phyloP scores from a whole-genome alignment of 2,797 vertebrate species.

The Dallia pectoralis region DNA sequence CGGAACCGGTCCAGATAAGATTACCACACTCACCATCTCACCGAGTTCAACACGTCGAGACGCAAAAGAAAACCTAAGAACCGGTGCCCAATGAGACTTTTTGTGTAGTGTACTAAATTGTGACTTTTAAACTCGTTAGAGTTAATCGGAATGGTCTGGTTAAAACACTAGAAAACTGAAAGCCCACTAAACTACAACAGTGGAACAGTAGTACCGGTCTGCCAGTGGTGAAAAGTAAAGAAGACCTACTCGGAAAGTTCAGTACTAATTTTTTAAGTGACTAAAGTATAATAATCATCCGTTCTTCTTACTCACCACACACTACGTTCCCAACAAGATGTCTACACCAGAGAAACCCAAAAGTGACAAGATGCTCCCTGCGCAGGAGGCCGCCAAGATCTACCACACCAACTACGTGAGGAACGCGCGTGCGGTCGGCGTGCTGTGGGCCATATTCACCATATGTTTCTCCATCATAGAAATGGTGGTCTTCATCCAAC shows the following conservation, averaged over 20 bases:
- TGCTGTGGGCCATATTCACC: conserved; percentile 94
- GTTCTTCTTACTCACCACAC: not conserved
- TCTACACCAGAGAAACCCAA: conserved; percentile 5
- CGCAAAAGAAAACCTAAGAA: not conserved
- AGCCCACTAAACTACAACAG: too few species aligned
- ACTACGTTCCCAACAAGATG: not conserved
- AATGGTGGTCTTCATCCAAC: conserved; percentile 94
- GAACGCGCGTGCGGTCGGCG: conserved; percentile 90
- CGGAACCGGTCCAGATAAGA: not conserved
- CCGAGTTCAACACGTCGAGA: not conserved
- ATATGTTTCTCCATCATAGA: conserved; percentile 91
- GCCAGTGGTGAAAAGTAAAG: not conserved
- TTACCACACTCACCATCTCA: not conserved
- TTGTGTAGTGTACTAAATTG: not conserved
- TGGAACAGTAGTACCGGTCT: not conserved
- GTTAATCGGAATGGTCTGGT: not conserved
- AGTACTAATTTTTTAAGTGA: too few species aligned
- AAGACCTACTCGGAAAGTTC: too few species aligned
- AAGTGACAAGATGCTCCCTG: conserved; percentile 86
- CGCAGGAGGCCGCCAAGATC: conserved; percentile 92
- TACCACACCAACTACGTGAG: conserved; percentile 98
- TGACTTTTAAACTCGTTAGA: not conserved
- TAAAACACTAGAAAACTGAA: not conserved
- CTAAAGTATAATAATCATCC: not conserved
- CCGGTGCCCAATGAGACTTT: not conserved